Conservation (phyloP, 53 echinoderm and acorn worm genomes). For the Patiria pectinifera region DNA sequence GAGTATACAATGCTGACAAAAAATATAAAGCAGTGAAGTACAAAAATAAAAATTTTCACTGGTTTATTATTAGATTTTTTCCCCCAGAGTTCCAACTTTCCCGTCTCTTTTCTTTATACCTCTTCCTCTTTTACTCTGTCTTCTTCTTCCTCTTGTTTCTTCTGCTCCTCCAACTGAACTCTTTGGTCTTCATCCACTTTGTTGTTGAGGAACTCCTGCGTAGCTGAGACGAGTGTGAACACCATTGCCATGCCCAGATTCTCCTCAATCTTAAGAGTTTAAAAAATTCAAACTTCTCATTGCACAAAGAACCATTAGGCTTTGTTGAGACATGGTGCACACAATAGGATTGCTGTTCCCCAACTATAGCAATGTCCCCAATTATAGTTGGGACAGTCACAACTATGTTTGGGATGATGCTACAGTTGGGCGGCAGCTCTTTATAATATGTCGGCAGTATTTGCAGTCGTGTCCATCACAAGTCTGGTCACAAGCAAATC, state of each 20-base stretch:
- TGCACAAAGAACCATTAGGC: not conserved
- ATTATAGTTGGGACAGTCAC: no score
- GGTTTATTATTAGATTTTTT: not conserved
- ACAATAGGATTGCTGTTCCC: no score
- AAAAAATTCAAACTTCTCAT: not conserved
- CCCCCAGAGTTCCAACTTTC: not conserved
- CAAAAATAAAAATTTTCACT: no score
- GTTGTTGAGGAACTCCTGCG: constrained; percentile 91
- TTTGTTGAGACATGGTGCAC: not conserved
- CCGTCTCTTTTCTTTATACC: constrained; percentile 44
- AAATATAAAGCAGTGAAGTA: no score
- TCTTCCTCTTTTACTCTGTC: constrained; percentile 78
- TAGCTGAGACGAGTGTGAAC: constrained; percentile 90
- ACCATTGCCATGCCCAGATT: constrained; percentile 99
- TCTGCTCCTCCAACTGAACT: constrained; percentile 57
- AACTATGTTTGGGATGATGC: no score
- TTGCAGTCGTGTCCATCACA: no score
- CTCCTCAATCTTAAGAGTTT: constrained; percentile 79
- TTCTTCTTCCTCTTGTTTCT: constrained; percentile 73
- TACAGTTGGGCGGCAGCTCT: no score
- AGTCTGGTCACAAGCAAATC: no score
- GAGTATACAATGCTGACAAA: no score
- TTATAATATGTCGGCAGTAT: no score
- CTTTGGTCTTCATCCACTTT: constrained; percentile 86
- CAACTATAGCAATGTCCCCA: no score